Conservation (phyloP, 2,888 invertebrate species). For the Danaus chrysippus region DNA sequence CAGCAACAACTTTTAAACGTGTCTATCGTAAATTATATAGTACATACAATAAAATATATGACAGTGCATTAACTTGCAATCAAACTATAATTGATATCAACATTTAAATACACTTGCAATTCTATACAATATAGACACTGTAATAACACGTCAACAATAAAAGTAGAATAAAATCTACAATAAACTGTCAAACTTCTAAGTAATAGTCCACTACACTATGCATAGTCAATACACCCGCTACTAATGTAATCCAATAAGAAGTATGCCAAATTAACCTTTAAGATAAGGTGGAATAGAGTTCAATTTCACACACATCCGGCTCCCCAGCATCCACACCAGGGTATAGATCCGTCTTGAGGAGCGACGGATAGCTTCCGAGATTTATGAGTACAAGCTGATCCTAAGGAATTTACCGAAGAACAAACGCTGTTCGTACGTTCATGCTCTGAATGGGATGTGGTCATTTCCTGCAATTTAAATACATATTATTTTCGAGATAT, state of each 20-base stretch:
- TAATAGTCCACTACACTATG: slow-evolving; percentile 1
- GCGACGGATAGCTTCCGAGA: slow-evolving; percentile 81
- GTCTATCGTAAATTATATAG: background rate
- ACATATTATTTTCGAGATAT: background rate
- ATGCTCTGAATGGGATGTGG: slow-evolving; percentile 79
- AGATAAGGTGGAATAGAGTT: background rate
- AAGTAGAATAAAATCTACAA: background rate
- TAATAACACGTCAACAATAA: background rate
- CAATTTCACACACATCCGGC: slow-evolving; percentile 83
- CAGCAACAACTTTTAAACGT: background rate
- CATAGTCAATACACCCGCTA: slow-evolving; percentile 3
- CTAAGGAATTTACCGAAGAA: slow-evolving; percentile 80
- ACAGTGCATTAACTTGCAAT: background rate
- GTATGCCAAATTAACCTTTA: background rate
- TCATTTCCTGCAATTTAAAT: slow-evolving; percentile 66
- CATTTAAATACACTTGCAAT: no score
- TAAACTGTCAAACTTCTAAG: background rate
- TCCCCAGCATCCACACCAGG: slow-evolving; percentile 93
- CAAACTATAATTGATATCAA: background rate
- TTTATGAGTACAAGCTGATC: slow-evolving; percentile 80
- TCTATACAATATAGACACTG: no score
- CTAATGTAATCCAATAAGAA: background rate
- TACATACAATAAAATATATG: background rate
- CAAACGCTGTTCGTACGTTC: slow-evolving; percentile 83
- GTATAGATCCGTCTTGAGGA: slow-evolving; percentile 81